Evolutionary conservation across 2,888 invertebrate species (phyloP).

Genomic region (Trimorus sp.): DNA sequence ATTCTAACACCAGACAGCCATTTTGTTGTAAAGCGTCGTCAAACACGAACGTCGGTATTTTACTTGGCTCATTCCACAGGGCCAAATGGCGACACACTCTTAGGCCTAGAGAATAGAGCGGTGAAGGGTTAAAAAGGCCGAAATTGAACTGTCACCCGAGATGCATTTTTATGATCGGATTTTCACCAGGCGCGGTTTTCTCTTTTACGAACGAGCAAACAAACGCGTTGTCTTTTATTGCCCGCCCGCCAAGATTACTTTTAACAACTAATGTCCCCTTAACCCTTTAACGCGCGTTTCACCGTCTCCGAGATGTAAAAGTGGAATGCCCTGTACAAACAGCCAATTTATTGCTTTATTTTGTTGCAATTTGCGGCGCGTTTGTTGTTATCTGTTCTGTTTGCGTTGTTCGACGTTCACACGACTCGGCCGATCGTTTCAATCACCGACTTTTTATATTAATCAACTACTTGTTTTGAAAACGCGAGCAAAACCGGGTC

Average conservation of each 20-base stretch:
- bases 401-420: constrained; percentile 24
- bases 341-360: constrained; percentile 45
- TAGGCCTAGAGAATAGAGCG: constrained; percentile 43
- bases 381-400: constrained; percentile 28
- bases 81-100: constrained; percentile 17
- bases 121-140: constrained; percentile 70
- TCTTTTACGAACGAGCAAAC: constrained; percentile 57
- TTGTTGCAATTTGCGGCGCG: constrained; percentile 52
- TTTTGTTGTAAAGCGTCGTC: constrained; percentile 1
- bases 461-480: neutral
- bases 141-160: constrained; percentile 68
- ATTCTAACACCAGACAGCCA: neutral
- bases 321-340: constrained; percentile 37
- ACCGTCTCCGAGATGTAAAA: constrained; percentile 36
- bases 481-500: too few relatives aligned
- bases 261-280: constrained; percentile 47
- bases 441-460: constrained; percentile 5
- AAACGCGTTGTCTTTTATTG: constrained; percentile 51
- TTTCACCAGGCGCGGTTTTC: constrained; percentile 59
- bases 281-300: constrained; percentile 62
- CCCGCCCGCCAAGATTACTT: constrained; percentile 53
- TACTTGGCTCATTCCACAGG: constrained; percentile 2
- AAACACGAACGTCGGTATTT: neutral
- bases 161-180: constrained; percentile 69
- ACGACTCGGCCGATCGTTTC: constrained; percentile 6